Evolutionary conservation across 2,888 invertebrate species (phyloP), one percentile per base, ranked within the genome.

Genomic region (Penaeus monodon): DNA sequence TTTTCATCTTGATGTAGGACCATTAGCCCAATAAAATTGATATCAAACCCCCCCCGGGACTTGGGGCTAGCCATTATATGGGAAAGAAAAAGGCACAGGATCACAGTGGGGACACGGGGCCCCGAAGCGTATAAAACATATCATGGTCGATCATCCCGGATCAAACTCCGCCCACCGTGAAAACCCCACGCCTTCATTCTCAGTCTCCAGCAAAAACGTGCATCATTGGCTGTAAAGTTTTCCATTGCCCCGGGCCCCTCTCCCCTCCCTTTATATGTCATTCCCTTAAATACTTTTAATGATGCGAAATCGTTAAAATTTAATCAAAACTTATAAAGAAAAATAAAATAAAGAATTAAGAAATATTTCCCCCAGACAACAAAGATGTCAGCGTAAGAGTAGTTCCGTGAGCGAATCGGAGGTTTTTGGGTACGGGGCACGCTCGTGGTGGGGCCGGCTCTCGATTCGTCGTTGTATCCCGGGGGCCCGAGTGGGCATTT

Each of bases 1-100:
- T 20, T 65, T 66, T 65, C n/a, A 24, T 65, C 27, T 7, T n/a
- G 73, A 29, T 70, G 49, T 14, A 76, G 77, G 66, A 84, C 88
- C 88, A 88, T 88, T 77, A 79, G 76, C 66, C 33, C 88, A 64
- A 88, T 88, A 84, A 88, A 84, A 73, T 88, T 88, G 88, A 88
- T 88, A 88, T 88, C 80, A 84, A 88, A 88, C 88, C 81, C 88
- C 88, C 76, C 88, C 87, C 88, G 27, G 38, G 63, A 65, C 65
- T 80, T 63, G 44, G 33, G 80, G 73, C 80, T 79, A 63, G 80
- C 84, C 87, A 87, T 84, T 84, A 84, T 80, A 57, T 79, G 33
- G 49, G 38, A 66, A 63, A 73, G 74, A n/a, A n/a, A n/a, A n/a
- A 80, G 78, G 82, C 82, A 78, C 82, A 63, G 33, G 68, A 68